Evolutionary conservation across 1,140 invertebrate species (phyloP), one percentile per base, ranked within the genome.

Genomic region (Aphelenchoides fujianensis): DNA sequence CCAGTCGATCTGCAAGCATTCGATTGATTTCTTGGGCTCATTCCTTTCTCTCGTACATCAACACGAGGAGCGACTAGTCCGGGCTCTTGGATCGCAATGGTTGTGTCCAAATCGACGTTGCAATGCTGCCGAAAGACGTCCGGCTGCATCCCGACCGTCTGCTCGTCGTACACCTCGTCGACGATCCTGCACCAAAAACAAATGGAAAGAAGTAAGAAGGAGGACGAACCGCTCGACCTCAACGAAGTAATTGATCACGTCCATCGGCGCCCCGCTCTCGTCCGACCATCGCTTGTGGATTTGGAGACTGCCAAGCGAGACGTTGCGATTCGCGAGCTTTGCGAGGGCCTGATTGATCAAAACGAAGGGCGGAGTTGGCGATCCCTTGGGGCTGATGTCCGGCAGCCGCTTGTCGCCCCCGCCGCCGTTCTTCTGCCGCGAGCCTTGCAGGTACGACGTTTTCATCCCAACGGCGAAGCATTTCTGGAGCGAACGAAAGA

Each of bases 351-450:
- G 63, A 66, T 66, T 66, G 1, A 66, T 37, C 9, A 66, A 16
- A 16, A 66, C 36, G 53, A 66, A 66, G n/a, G 63, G 63, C n/a
- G 63, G 63, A n/a, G 63, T 16, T 34, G 63, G 63, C 16, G 63
- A 66, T n/a, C 32, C 32, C 31, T 66, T 66, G 32, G 63, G 63
- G 16, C 27, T 32, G 12, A 66, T 66, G 0, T 66, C 63, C 12
- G 36, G 31, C 12, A 37, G 32, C 16, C 36, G 31, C 53, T 30
- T 16, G 16, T 37, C 32, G 31, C 63, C 34, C 41, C 41, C 41
- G 19, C 52, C 52, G 19, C 19, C 52, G 16, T 34, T 37, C 32
- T 66, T 66, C 53, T 37, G 63, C 30, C 63, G 37, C 12, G 63
- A 59, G 55, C 55, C 63, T 66, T 66, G 63, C 16, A 66, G 28